These are phyloP conservation scores for Mormyrops attenuatus DNA, from an alignment of 2,797 vertebrate species.

Conservation along the genomic window DNA sequence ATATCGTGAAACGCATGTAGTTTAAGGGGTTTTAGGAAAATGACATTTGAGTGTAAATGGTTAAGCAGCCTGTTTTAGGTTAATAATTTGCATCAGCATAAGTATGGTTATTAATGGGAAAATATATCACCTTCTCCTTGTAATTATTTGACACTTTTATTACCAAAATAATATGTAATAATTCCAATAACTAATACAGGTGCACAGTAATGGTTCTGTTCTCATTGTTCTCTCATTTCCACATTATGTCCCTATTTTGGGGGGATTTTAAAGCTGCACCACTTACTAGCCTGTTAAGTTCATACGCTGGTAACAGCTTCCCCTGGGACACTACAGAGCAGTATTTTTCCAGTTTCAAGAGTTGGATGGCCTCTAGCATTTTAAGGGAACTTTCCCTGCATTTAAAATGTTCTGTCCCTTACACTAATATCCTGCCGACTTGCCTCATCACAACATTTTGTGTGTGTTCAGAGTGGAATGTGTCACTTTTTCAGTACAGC, in stretches of 20 bases:
- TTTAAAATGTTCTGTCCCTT: not conserved
- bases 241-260: not conserved
- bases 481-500: not conserved
- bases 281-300: not conserved
- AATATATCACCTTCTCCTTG: not conserved
- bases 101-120: not conserved
- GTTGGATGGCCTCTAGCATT: not conserved
- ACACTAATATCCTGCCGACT: not conserved
- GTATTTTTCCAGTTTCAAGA: not conserved
- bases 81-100: not conserved
- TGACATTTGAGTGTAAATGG: not conserved
- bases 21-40: not conserved
- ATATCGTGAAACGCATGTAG: not conserved
- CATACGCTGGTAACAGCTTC: not conserved
- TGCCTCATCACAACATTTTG: not conserved
- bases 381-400: not conserved
- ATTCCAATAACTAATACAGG: not conserved
- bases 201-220: not conserved
- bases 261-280: not conserved
- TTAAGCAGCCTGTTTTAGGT: conserved; percentile 6
- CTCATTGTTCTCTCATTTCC: not conserved
- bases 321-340: not conserved
- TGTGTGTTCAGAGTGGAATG: not conserved
- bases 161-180: not conserved
- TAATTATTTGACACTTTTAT: not conserved